Evolutionary conservation across 30 jellyfish, hydroid and myxozoan genomes (phyloP).

Genomic region (Chironex yamaguchii): DNA sequence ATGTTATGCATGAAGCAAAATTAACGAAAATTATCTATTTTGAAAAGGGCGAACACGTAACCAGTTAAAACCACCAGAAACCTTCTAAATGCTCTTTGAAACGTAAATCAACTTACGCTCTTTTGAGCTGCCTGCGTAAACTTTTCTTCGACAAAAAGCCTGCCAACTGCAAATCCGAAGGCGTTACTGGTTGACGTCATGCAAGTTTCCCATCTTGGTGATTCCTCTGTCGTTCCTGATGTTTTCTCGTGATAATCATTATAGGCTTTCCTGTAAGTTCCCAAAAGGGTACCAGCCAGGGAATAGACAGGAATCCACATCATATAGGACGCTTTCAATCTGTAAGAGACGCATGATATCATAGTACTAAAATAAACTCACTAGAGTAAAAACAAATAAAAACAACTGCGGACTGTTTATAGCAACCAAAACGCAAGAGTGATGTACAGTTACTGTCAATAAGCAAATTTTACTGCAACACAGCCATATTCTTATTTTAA

Average conservation of each 20-base stretch:
- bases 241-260: conserved; percentile 70
- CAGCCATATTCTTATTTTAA: no score
- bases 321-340: conserved; percentile 88
- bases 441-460: background rate
- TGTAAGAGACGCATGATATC: background rate
- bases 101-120: conserved; percentile 60
- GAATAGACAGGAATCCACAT: conserved; percentile 84
- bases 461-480: no score
- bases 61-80: no score
- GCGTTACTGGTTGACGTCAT: conserved; percentile 67
- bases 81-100: no score
- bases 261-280: conserved; percentile 78
- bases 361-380: background rate
- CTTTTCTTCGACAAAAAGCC: conserved; percentile 84
- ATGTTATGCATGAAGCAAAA: no score
- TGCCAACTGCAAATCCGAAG: conserved; percentile 84
- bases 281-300: conserved; percentile 74
- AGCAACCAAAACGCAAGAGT: background rate
- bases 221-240: conserved; percentile 86
- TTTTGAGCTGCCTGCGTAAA: conserved; percentile 78
- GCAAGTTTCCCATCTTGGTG: conserved; percentile 94
- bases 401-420: background rate
- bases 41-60: no score
- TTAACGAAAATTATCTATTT: no score
- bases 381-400: background rate